Percentiles rank a stretch among this genome's conserved stretches.
Conservation (phyloP, 1,140 invertebrate species). For the Pristionchus pacificus region DNA sequence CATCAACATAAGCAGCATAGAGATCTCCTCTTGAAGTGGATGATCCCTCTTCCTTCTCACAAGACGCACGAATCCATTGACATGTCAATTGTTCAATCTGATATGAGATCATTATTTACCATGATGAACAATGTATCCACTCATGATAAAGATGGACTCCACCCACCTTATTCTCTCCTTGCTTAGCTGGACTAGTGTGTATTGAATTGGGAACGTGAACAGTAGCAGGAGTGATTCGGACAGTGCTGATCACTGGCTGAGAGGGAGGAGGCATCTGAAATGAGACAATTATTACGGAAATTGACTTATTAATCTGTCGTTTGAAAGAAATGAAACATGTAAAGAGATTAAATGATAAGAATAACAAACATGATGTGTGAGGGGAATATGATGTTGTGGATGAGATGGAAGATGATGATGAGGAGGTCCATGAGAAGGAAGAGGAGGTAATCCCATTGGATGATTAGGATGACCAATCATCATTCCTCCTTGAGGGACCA, state of each 20-base stretch:
- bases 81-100: slow-evolving; percentile 33
- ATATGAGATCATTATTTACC: background rate
- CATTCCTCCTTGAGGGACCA: too few relatives aligned
- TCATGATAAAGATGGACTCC: background rate
- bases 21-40: slow-evolving; percentile 32
- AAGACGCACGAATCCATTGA: slow-evolving; percentile 40
- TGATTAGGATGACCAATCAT: too few relatives aligned
- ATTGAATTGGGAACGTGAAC: background rate
- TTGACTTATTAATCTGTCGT: too few relatives aligned
- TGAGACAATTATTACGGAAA: too few relatives aligned
- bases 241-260: background rate
- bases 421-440: too few relatives aligned
- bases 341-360: too few relatives aligned
- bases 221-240: background rate
- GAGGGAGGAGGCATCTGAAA: background rate
- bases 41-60: slow-evolving; percentile 13
- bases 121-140: background rate
- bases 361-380: too few relatives aligned
- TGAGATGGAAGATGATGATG: background rate
- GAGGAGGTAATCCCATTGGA: too few relatives aligned
- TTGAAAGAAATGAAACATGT: too few relatives aligned
- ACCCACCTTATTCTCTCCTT: background rate
- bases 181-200: background rate
- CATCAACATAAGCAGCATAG: slow-evolving; percentile 45
- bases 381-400: background rate